phyloP scores from a whole-genome alignment of 2,113 vertebrate genomes.

The Leptobrachium leishanense region DNA sequence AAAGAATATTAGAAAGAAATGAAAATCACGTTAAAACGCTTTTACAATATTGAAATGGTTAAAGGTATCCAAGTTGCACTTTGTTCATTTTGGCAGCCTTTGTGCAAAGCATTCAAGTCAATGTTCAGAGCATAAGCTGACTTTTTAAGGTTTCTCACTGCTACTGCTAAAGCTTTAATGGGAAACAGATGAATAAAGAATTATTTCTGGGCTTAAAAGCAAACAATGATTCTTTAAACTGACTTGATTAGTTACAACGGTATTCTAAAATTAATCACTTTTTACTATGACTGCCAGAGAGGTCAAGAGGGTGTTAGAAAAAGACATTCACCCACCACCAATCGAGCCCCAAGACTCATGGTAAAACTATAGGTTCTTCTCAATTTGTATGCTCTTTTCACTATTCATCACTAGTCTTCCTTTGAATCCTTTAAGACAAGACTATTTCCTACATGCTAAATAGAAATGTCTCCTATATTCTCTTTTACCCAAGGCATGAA shows the following conservation, averaged over 20 bases:
- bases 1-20: too few species aligned
- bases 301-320: conserved; percentile 13
- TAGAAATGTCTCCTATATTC: too few species aligned
- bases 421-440: too few species aligned
- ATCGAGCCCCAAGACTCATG: neutral
- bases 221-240: conserved; percentile 42
- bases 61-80: conserved; percentile 36
- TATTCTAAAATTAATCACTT: conserved; percentile 13
- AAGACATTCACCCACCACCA: too few species aligned
- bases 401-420: too few species aligned
- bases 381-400: too few species aligned
- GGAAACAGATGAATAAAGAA: conserved; percentile 63
- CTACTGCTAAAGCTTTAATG: conserved; percentile 64
- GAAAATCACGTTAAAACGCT: conserved; percentile 32
- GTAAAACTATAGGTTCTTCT: too few species aligned
- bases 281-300: neutral
- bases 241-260: conserved; percentile 11
- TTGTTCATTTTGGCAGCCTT: conserved; percentile 51
- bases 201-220: conserved; percentile 52
- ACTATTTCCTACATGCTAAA: too few species aligned
- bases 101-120: conserved; percentile 49
- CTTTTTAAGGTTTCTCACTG: conserved; percentile 55
- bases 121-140: conserved; percentile 51
- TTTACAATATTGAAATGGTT: neutral
- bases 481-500: too few species aligned